Evolutionary conservation across 2,797 vertebrate species (phyloP).

Genomic region (Botia almorhae): DNA sequence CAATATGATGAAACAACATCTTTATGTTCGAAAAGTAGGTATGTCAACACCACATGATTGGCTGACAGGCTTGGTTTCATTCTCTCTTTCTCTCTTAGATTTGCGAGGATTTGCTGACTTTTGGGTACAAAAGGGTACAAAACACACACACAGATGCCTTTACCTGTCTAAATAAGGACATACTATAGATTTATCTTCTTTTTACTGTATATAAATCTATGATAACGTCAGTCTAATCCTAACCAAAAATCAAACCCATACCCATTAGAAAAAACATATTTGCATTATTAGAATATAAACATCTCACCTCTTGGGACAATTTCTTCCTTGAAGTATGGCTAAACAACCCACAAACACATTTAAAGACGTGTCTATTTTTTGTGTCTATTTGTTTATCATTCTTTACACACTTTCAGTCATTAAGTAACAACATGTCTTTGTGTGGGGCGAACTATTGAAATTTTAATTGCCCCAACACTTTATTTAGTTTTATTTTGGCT

Average conservation of each 20-base stretch:
- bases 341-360: neutral
- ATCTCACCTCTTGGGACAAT: neutral
- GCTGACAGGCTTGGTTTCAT: too few species aligned
- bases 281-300: neutral
- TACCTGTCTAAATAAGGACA: neutral
- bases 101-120: constrained; percentile 16
- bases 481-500: neutral
- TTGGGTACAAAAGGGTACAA: too few species aligned
- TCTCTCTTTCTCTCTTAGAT: too few species aligned
- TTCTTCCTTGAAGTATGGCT: neutral
- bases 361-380: neutral
- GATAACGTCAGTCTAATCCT: neutral
- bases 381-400: neutral
- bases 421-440: neutral
- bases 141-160: neutral
- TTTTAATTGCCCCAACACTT: neutral
- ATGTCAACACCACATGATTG: too few species aligned
- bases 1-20: too few species aligned
- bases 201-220: neutral
- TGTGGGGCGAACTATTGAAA: neutral
- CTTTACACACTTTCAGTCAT: neutral
- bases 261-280: neutral
- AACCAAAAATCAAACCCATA: too few species aligned
- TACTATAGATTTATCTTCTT: neutral
- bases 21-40: too few species aligned